Evolutionary conservation across 2,113 vertebrate genomes (phyloP), one percentile per base, ranked within the genome.

Genomic region (Apodemus sylvaticus): DNA sequence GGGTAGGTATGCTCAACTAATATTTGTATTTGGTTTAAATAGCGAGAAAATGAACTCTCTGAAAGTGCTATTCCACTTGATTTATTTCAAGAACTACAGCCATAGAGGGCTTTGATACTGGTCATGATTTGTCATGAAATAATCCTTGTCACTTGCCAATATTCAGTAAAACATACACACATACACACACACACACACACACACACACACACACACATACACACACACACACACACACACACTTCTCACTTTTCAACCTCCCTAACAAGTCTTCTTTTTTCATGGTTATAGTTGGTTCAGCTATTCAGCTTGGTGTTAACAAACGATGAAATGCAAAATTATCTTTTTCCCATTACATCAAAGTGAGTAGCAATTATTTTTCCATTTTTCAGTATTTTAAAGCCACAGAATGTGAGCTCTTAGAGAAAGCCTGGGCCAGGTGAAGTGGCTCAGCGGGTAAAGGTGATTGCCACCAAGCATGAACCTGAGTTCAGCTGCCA

Each of bases 1-100:
- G 93, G 81, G 51, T 74, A 86, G 73, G 90, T 96, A 94, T 83
- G 68, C 86, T 94, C 51, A 91, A 39, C 62, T 94, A 95, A 79
- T 96, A 93, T 92, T 97, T 97, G 93, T 90, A 95, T 94, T 93
- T 95, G 78, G 92, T 78, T 95, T 96, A 92, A 95, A 83, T 94
- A 95, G 53, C 13, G 87, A 90, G 90, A 93, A 96, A 94, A 94
- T 92, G 86, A 48, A 48, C 45, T 48, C 45, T 48, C 45, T 48
- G 45, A 48, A 48, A 97, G 92, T 85, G 31, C 73, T 87, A 71
- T 94, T 92, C 92, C 51, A 90, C 83, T 95, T 92, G 76, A 68
- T 88, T 53, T 90, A 58, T 93, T 93, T 95, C 89, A 88, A 78
- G 55, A 89, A 73, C 42, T 68, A 51, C 11, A 88, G 66, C 45